Percentiles rank a stretch among this genome's conserved stretches.
phyloP scores from a whole-genome alignment of 2,797 vertebrate species.

The Otolemur crassicaudatus region DNA sequence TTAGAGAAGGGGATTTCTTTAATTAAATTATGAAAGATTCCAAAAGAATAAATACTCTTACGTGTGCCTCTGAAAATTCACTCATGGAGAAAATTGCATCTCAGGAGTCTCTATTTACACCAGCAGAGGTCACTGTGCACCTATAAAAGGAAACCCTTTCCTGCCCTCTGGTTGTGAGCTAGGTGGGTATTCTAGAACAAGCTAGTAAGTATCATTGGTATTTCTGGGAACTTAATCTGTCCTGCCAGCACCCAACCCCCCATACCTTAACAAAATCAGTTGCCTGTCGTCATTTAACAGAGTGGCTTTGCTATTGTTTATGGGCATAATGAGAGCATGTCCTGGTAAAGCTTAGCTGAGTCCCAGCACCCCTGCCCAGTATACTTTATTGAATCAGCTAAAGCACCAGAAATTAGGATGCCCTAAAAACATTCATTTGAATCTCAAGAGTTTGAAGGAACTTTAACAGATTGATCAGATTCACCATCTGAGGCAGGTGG shows the following conservation, averaged over 20 bases:
- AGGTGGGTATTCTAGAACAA: not conserved
- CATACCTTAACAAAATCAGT: not conserved
- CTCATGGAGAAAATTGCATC: not conserved
- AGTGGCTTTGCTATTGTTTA: not conserved
- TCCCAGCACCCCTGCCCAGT: not conserved
- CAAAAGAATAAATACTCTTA: not conserved
- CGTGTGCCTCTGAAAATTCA: not conserved
- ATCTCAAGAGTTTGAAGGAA: not conserved
- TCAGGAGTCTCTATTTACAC: not conserved
- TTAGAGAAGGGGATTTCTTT: not conserved
- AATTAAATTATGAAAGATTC: not conserved
- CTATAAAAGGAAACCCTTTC: not conserved
- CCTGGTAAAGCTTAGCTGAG: not conserved
- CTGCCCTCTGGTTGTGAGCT: not conserved
- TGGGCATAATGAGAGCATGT: not conserved
- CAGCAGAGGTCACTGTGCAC: slow-evolving; percentile 74
- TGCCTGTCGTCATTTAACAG: not conserved
- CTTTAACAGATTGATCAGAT: not conserved
- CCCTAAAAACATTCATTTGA: not conserved
- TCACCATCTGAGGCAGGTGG: not conserved
- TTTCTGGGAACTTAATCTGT: not conserved
- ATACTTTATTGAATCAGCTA: not conserved
- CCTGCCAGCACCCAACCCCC: not conserved
- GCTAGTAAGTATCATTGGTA: not conserved
- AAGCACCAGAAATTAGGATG: not conserved